Conservation (phyloP, 2,797 vertebrate genomes). For the Dallia pectoralis region DNA sequence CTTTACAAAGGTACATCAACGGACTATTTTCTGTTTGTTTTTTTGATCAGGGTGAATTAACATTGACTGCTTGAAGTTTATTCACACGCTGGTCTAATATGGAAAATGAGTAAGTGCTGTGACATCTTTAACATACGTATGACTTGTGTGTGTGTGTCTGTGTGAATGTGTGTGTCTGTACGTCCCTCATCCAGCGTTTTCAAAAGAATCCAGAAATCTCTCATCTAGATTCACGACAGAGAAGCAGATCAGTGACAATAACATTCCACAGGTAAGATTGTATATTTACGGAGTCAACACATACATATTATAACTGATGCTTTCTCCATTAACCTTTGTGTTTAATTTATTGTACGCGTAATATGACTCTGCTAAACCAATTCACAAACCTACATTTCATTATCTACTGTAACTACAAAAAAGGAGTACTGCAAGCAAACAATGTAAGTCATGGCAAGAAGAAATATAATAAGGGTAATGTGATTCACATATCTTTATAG, state of each 20-base stretch:
- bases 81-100: neutral
- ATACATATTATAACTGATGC: no score
- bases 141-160: neutral
- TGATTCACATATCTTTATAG: no score
- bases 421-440: no score
- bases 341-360: no score
- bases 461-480: no score
- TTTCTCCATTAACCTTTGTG: no score
- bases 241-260: neutral
- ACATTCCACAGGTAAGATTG: neutral
- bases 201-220: neutral
- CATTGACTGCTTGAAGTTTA: no score
- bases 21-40: neutral
- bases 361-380: no score
- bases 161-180: neutral
- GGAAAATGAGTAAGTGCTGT: neutral
- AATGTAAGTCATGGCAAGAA: no score
- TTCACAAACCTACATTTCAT: no score
- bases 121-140: neutral
- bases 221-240: neutral
- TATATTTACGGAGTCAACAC: no score
- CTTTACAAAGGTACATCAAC: conserved; percentile 74
- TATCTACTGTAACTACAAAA: no score
- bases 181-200: conserved; percentile 1
- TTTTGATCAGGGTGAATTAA: neutral